phyloP scores from a whole-genome alignment of 2,113 vertebrate genomes.

The Psilopsiagon aymara region DNA sequence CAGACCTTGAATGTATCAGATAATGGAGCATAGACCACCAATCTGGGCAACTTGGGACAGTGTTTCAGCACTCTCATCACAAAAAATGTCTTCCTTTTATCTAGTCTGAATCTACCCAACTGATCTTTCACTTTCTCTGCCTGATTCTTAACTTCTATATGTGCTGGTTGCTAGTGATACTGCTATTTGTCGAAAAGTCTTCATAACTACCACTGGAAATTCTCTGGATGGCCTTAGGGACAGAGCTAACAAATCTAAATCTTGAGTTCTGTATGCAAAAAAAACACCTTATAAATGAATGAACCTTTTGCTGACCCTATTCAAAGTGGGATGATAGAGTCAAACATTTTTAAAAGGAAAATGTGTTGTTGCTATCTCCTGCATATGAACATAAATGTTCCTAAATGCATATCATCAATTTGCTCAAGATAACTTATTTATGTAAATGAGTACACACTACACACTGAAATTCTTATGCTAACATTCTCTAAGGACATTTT shows the following conservation, averaged over 20 bases:
- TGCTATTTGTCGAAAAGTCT: background rate
- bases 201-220: background rate
- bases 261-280: background rate
- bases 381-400: background rate
- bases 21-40: no score
- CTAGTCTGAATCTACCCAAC: background rate
- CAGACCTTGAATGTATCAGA: background rate
- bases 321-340: background rate
- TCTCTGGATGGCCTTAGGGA: background rate
- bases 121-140: background rate
- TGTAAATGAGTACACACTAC: background rate
- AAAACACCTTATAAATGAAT: background rate
- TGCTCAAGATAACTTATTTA: background rate
- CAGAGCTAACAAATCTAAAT: background rate
- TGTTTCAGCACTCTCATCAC: rapidly evolving
- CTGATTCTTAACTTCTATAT: background rate
- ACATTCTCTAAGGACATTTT: background rate
- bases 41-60: background rate
- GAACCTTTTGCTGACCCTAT: background rate
- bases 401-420: background rate
- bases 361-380: background rate
- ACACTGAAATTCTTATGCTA: background rate
- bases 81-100: background rate
- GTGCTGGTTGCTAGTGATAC: background rate
- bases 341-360: background rate